Evolutionary conservation across 2,797 vertebrate genomes (phyloP), one percentile per base, ranked within the genome.

Genomic region (Cryptoblepharus egeriae): DNA sequence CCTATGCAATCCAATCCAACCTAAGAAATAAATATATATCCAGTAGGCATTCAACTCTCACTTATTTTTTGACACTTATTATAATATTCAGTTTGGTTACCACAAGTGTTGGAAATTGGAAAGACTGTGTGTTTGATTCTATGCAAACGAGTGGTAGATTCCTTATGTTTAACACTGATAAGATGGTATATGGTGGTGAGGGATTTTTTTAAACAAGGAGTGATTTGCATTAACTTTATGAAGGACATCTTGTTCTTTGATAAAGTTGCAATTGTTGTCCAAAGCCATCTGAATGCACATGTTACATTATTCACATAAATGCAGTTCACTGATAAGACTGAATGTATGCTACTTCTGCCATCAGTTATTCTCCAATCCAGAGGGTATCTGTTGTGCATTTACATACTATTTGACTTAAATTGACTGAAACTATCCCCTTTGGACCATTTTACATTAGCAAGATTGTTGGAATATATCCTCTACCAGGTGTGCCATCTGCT

Each of bases 381-480:
- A 61, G 68, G 80, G 65, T 85, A 68, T 39, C 73, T 58, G 1
- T 4, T 26, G 58, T 85, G 85, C 84, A 75, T 65, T 87, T 86
- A 58, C 82, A 73, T 79, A 75, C 30, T 86, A 65, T 37, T 35
- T 35, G 75, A 83, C 69, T 87, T 84, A 86, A 26, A 88, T 79
- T 88, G 83, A 82, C 81, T 85, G 57, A 77, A 60, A 83, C 80
- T 16, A 75, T 28, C 75, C 81, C 67, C 75, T 71, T 71, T 79
- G 84, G 82, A 68, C 86, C 73, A 35, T 70, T 87, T 69, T 81
- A 3, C 42, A 75, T 67, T 86, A 65, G 57, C 64, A 42, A 82
- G 63, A 52, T 87, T 88, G 22, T 85, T 92, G 79, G 88, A 89
- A 86, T 85, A 83, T 39, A 77, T 69, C 73, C 72, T 39, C 0